phyloP scores from a whole-genome alignment of 2,888 invertebrate species.

The Mythimna ferrago region DNA sequence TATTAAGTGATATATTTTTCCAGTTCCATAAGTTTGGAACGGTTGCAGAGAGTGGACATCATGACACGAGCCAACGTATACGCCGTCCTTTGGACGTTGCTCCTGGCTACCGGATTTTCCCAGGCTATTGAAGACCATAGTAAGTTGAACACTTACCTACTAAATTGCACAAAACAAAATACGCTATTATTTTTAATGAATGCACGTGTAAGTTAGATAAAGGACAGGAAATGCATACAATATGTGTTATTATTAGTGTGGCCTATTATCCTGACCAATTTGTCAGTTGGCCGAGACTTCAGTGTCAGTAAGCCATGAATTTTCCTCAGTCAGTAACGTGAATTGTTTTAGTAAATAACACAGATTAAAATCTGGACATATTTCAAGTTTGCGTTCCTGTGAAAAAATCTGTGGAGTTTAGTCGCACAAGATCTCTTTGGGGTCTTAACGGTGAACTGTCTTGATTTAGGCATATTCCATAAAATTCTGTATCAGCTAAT shows the following conservation, averaged over 20 bases:
- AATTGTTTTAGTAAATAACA: too few relatives aligned
- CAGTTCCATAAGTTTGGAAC: slow-evolving; percentile 59
- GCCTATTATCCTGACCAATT: slow-evolving; percentile 7
- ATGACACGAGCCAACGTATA: slow-evolving; percentile 36
- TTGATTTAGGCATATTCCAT: too few relatives aligned
- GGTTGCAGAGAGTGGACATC: slow-evolving; percentile 26
- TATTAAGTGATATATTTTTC: slow-evolving; percentile 30
- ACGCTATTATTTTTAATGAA: background rate
- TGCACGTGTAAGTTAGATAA: background rate
- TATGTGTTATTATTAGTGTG: slow-evolving; percentile 1
- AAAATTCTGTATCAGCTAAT: too few relatives aligned
- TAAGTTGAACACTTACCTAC: slow-evolving; percentile 61
- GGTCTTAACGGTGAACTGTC: too few relatives aligned
- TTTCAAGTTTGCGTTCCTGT: too few relatives aligned
- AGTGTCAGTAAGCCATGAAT: background rate
- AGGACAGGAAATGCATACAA: slow-evolving; percentile 21
- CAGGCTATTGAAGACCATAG: slow-evolving; percentile 73
- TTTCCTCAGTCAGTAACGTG: background rate
- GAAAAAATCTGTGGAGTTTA: too few relatives aligned
- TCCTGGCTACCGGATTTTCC: slow-evolving; percentile 54
- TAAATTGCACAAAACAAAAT: background rate
- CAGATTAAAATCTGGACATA: too few relatives aligned
- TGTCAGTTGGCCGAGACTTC: background rate
- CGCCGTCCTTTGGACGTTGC: slow-evolving; percentile 45
- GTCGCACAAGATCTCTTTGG: too few relatives aligned